Evolutionary conservation across 1,140 invertebrate species (phyloP).

Genomic region (Drosophila sproati): DNA sequence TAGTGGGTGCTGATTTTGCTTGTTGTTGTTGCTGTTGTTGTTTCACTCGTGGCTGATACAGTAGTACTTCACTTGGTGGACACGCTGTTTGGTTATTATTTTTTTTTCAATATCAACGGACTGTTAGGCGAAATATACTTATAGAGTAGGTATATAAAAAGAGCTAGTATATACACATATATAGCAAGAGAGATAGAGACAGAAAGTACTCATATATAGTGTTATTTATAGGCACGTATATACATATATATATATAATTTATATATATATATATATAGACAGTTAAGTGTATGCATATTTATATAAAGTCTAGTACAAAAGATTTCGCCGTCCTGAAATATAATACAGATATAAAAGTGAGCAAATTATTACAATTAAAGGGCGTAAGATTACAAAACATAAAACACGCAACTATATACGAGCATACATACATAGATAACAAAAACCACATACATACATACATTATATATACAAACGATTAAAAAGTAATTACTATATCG

Average conservation of each 20-base stretch:
- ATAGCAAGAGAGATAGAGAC: conserved; percentile 25
- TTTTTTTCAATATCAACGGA: conserved; percentile 41
- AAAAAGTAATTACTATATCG: conserved; percentile 15
- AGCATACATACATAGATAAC: conserved; percentile 42
- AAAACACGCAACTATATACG: conserved; percentile 45
- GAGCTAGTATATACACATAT: conserved; percentile 57
- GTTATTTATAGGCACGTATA: conserved; percentile 32
- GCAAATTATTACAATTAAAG: conserved; percentile 76
- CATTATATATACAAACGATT: conserved; percentile 14
- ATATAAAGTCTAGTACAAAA: conserved; percentile 86
- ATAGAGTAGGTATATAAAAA: conserved; percentile 44
- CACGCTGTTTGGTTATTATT: conserved; percentile 41
- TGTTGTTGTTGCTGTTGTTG: conserved; percentile 7
- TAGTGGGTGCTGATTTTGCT: conserved; percentile 19
- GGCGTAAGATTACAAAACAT: conserved; percentile 64
- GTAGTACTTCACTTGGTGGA: conserved; percentile 35
- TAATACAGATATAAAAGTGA: conserved; percentile 85
- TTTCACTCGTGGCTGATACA: conserved; percentile 19
- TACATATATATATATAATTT: conserved; percentile 28
- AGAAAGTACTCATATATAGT: conserved; percentile 35
- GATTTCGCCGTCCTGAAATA: conserved; percentile 87
- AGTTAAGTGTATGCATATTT: conserved; percentile 54
- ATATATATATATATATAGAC: conserved; percentile 28
- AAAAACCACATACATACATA: conserved; percentile 42
- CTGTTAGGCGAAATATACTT: conserved; percentile 52